phyloP scores from a whole-genome alignment of 1,140 invertebrate genomes.

The Acromyrmex charruanus region DNA sequence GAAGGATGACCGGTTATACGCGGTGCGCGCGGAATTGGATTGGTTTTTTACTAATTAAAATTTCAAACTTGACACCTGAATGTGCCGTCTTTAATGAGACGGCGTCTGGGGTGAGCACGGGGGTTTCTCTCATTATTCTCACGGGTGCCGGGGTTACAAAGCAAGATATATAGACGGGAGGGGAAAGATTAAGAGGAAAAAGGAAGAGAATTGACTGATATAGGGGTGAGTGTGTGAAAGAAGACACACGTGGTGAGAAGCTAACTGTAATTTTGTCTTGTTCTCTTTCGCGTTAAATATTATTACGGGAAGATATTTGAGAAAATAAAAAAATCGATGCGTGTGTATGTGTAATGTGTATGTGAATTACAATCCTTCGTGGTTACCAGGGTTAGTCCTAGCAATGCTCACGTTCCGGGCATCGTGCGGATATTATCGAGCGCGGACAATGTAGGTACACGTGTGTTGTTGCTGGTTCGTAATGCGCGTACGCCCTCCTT shows the following conservation, averaged over 20 bases:
- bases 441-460: not conserved
- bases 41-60: constrained; percentile 78
- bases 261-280: not conserved
- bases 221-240: not conserved
- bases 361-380: constrained; percentile 28
- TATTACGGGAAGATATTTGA: constrained; percentile 29
- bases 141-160: constrained; percentile 61
- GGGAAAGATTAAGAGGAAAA: not conserved
- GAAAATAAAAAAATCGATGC: constrained; percentile 39
- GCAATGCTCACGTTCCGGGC: not conserved
- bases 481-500: constrained; percentile 3
- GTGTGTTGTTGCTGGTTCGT: not conserved
- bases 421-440: not conserved
- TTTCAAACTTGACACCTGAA: constrained; percentile 77
- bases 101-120: constrained; percentile 63
- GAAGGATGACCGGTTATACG: constrained; percentile 42
- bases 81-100: constrained; percentile 76
- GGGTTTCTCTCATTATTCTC: constrained; percentile 72
- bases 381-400: constrained; percentile 12
- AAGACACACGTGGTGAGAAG: not conserved
- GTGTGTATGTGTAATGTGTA: too few species aligned
- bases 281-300: constrained; percentile 15
- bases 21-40: constrained; percentile 66
- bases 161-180: constrained; percentile 18
- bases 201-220: constrained; percentile 20